These are phyloP conservation scores for Uropetala carovei DNA, from an alignment of 2,888 invertebrate genomes.

Conservation along the genomic window DNA sequence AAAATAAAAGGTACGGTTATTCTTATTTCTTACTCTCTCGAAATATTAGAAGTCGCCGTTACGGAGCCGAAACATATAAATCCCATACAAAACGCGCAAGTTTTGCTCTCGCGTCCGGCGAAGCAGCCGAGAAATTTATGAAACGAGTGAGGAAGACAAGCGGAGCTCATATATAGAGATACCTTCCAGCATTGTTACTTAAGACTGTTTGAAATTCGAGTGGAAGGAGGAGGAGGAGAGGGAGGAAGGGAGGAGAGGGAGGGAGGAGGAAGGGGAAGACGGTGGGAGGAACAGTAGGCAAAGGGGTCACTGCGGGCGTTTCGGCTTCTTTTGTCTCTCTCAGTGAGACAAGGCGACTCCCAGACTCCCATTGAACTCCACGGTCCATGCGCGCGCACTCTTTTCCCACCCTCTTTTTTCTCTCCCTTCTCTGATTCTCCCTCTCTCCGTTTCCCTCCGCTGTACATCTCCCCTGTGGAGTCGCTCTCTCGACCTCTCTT, in stretches of 20 bases:
- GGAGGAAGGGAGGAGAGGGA: neutral
- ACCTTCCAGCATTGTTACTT: slow-evolving; percentile 55
- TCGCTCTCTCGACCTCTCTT: neutral
- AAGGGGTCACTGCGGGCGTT: slow-evolving; percentile 58
- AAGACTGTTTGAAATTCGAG: slow-evolving; percentile 50
- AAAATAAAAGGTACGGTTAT: too few species aligned
- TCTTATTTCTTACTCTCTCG: too few species aligned
- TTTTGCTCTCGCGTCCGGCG: neutral
- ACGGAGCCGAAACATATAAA: too few species aligned
- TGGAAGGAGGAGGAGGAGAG: neutral
- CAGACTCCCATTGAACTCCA: slow-evolving; percentile 10
- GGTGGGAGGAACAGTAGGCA: neutral
- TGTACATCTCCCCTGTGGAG: neutral
- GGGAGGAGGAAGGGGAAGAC: neutral
- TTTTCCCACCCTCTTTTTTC: neutral
- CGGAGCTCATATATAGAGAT: slow-evolving; percentile 25
- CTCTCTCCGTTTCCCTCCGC: neutral
- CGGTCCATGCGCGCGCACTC: slow-evolving; percentile 25
- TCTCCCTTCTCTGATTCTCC: neutral
- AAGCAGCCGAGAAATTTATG: slow-evolving; percentile 43
- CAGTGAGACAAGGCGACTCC: neutral
- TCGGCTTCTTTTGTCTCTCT: slow-evolving; percentile 27
- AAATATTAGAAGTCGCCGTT: too few species aligned
- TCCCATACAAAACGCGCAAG: slow-evolving; percentile 16
- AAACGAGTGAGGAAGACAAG: neutral